These are phyloP conservation scores for Agriopis leucophaearia DNA, from an alignment of 2,888 invertebrate species.

Conservation along the genomic window DNA sequence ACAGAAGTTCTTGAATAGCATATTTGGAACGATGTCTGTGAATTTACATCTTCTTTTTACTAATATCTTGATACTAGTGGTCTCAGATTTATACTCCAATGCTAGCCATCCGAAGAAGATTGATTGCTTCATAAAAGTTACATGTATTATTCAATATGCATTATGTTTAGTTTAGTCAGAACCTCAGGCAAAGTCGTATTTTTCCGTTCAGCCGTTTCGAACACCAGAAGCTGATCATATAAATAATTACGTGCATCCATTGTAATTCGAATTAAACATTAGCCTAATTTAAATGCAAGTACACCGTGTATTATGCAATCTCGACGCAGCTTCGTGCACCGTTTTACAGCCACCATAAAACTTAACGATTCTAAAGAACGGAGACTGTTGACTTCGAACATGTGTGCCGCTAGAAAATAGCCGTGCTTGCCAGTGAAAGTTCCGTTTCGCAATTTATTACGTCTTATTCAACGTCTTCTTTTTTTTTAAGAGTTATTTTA, in stretches of 20 bases:
- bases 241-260: slow-evolving; percentile 34
- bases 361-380: slow-evolving; percentile 65
- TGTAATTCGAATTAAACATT: slow-evolving; percentile 40
- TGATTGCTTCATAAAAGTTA: slow-evolving; percentile 33
- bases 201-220: slow-evolving; percentile 19
- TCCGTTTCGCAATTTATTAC: slow-evolving; percentile 76
- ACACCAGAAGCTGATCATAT: slow-evolving; percentile 27
- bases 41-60: slow-evolving; percentile 19
- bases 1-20: slow-evolving; percentile 64
- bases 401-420: slow-evolving; percentile 70
- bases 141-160: slow-evolving; percentile 24
- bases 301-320: slow-evolving; percentile 59
- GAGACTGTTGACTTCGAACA: slow-evolving; percentile 41
- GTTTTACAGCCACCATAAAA: slow-evolving; percentile 66
- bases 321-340: slow-evolving; percentile 51
- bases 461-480: slow-evolving; percentile 55
- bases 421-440: slow-evolving; percentile 80
- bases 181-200: slow-evolving; percentile 12
- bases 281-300: slow-evolving; percentile 43
- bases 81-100: slow-evolving; percentile 8
- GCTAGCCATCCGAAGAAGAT: slow-evolving; percentile 21
- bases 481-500: slow-evolving; percentile 47
- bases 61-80: not conserved
- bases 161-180: slow-evolving; percentile 20
- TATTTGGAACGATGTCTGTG: slow-evolving; percentile 51